A percentile compares a stretch with the other conserved stretches of the same genome.
phyloP scores from a whole-genome alignment of 1,140 invertebrate species.

The Chrysoperla carnea region DNA sequence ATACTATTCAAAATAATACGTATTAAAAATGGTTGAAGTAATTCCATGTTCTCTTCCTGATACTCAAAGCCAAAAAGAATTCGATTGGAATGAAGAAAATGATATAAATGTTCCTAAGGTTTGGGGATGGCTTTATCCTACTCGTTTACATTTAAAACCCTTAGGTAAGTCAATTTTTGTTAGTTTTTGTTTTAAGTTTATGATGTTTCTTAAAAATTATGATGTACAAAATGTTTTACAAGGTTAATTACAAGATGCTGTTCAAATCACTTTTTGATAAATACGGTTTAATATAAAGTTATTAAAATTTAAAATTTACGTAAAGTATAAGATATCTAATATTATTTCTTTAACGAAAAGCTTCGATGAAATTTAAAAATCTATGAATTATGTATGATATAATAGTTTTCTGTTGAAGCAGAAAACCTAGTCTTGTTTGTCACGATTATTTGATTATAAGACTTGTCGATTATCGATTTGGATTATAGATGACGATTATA shows the following conservation, averaged over 20 bases:
- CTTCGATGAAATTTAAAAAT: too few relatives aligned
- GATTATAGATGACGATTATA: too few relatives aligned
- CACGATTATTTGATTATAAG: too few relatives aligned
- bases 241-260: background rate
- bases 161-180: conserved; percentile 11
- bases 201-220: background rate
- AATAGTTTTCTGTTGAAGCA: too few relatives aligned
- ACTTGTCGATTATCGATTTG: too few relatives aligned
- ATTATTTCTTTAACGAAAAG: too few relatives aligned
- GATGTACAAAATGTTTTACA: background rate
- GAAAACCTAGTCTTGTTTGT: too few relatives aligned
- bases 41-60: background rate
- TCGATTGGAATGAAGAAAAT: background rate
- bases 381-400: too few relatives aligned
- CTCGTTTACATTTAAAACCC: conserved; percentile 3
- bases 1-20: background rate
- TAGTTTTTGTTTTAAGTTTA: background rate
- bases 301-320: too few relatives aligned
- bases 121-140: conserved; percentile 18
- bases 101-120: background rate
- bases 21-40: background rate
- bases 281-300: too few relatives aligned
- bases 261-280: background rate
- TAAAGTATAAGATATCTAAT: too few relatives aligned
- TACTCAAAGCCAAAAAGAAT: background rate